phyloP scores from a whole-genome alignment of 2,113 vertebrate species.

The Peucedramus taeniatus region DNA sequence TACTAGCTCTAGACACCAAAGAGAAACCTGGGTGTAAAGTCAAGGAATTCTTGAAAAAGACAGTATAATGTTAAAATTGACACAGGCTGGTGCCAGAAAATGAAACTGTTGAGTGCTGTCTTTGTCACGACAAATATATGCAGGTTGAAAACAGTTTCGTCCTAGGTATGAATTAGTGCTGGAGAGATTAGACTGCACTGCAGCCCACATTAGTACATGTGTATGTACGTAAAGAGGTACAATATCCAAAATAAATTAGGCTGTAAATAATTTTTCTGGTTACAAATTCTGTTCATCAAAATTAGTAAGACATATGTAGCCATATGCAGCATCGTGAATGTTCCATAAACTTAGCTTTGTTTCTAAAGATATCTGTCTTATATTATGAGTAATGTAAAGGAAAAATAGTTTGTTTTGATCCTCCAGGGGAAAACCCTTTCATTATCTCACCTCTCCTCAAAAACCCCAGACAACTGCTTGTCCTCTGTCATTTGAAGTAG shows the following conservation, averaged over 20 bases:
- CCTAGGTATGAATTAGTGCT: background rate
- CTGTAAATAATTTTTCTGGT: background rate
- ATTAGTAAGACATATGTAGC: background rate
- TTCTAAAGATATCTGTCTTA: background rate
- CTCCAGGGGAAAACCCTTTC: constrained; percentile 27
- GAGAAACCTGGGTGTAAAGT: background rate
- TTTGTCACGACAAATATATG: background rate
- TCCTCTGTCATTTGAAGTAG: constrained; percentile 18
- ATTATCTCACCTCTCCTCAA: background rate
- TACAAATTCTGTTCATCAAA: background rate
- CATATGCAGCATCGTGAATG: background rate
- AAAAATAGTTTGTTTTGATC: constrained; percentile 7
- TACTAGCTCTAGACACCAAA: background rate
- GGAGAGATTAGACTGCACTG: background rate
- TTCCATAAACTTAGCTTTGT: background rate
- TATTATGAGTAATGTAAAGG: background rate
- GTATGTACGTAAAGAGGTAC: background rate
- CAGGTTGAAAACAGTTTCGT: background rate
- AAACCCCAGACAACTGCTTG: constrained; percentile 24
- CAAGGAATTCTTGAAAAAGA: background rate
- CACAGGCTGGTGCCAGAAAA: background rate
- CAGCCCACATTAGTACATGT: background rate
- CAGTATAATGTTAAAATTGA: background rate
- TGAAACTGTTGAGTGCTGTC: background rate
- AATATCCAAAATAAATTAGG: background rate